Conservation (phyloP, 2,113 vertebrate species). For the Neodon shergylaensis region DNA sequence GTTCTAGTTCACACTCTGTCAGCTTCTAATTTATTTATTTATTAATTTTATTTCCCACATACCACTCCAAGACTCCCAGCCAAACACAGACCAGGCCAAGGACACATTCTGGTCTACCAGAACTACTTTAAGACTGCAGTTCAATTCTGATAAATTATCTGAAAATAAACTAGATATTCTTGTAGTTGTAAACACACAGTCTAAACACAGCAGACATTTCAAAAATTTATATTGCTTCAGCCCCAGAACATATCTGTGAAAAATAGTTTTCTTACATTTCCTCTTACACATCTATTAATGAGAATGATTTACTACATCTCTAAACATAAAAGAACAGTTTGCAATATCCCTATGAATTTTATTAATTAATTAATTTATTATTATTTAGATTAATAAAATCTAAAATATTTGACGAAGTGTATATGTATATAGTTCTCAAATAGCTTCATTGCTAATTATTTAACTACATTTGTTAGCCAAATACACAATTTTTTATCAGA, state of each 20-base stretch:
- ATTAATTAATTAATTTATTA: not conserved
- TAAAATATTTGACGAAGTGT: not conserved
- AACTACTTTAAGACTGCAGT: constrained; percentile 33
- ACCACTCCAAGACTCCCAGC: not conserved
- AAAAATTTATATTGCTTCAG: constrained; percentile 23
- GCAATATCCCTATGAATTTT: not conserved
- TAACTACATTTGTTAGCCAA: not conserved
- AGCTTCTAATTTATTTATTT: not conserved
- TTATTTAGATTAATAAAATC: no score
- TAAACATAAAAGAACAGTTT: not conserved
- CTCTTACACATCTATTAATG: not conserved
- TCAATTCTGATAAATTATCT: constrained; percentile 64
- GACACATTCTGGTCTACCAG: constrained; percentile 21
- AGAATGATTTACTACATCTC: not conserved
- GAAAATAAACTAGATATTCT: constrained; percentile 49
- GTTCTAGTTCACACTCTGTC: constrained; percentile 13
- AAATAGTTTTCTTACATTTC: not conserved
- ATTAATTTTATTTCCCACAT: constrained; percentile 31
- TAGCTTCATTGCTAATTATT: not conserved
- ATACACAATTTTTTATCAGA: not conserved
- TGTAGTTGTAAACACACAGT: not conserved
- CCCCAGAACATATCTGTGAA: not conserved
- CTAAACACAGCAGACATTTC: constrained; percentile 10
- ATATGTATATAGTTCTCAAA: not conserved
- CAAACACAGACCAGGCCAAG: constrained; percentile 43